These are phyloP conservation scores for Musca domestica DNA, from an alignment of 1,140 invertebrate species.

Conservation along the genomic window DNA sequence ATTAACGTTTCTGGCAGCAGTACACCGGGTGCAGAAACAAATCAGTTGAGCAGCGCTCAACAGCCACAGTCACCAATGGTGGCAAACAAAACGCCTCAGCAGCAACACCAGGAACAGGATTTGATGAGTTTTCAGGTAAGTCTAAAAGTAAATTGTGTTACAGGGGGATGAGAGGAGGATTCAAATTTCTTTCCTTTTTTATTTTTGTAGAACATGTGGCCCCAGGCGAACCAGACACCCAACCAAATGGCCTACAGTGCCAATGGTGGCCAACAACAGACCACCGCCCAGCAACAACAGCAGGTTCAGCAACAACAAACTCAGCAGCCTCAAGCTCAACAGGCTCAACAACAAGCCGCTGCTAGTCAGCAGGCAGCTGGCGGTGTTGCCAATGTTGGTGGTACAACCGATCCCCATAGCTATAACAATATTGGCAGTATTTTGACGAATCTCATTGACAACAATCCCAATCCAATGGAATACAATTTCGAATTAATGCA, in stretches of 20 bases:
- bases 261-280: background rate
- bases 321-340: slow-evolving; percentile 35
- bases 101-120: slow-evolving; percentile 32
- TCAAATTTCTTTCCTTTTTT: background rate
- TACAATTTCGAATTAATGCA: slow-evolving; percentile 50
- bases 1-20: slow-evolving; percentile 40
- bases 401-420: slow-evolving; percentile 39
- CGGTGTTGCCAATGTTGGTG: slow-evolving; percentile 12
- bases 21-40: slow-evolving; percentile 23
- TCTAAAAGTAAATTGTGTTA: background rate
- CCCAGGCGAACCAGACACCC: slow-evolving; percentile 26
- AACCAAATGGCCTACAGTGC: slow-evolving; percentile 13
- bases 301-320: slow-evolving; percentile 35
- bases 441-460: slow-evolving; percentile 53
- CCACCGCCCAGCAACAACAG: slow-evolving; percentile 22
- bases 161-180: background rate
- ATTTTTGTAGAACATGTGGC: slow-evolving; percentile 38
- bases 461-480: slow-evolving; percentile 47
- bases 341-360: slow-evolving; percentile 28
- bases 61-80: slow-evolving; percentile 23
- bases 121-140: slow-evolving; percentile 45
- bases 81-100: background rate
- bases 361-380: slow-evolving; percentile 28
- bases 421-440: slow-evolving; percentile 53
- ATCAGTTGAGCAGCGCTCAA: slow-evolving; percentile 24